A percentile compares a stretch with the other conserved stretches of the same genome.
These are phyloP conservation scores for Pseudoatta argentina DNA, from an alignment of 1,140 invertebrate species.

Conservation along the genomic window DNA sequence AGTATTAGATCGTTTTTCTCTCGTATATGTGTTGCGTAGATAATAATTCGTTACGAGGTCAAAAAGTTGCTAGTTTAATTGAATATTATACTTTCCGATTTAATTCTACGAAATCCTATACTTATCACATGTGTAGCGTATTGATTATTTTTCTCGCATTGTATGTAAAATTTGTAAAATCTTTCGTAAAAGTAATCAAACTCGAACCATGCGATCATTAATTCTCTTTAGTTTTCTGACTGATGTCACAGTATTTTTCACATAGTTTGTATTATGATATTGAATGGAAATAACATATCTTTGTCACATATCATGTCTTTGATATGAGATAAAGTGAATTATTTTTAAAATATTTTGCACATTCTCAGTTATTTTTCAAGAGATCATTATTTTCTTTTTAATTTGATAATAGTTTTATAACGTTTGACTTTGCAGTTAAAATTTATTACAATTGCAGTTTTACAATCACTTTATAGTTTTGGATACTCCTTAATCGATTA, in stretches of 20 bases:
- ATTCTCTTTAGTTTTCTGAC: slow-evolving; percentile 17
- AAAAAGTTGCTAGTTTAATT: slow-evolving; percentile 22
- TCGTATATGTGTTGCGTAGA: not conserved
- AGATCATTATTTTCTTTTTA: not conserved
- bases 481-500: not conserved
- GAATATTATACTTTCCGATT: not conserved
- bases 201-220: not conserved
- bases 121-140: not conserved
- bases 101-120: not conserved
- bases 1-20: not conserved
- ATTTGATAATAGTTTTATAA: not conserved
- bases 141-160: slow-evolving; percentile 2
- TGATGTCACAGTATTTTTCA: not conserved
- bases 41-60: not conserved
- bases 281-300: slow-evolving; percentile 11
- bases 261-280: not conserved
- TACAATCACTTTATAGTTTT: not conserved
- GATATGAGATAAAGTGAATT: not conserved
- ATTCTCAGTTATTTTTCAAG: not conserved
- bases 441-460: not conserved
- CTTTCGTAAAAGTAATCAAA: slow-evolving; percentile 9
- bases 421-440: slow-evolving; percentile 7
- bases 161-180: slow-evolving; percentile 4
- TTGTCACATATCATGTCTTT: not conserved
- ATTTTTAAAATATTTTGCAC: slow-evolving; percentile 5